Conservation (phyloP, 2,888 invertebrate genomes). For the Luffia ferchaultella region DNA sequence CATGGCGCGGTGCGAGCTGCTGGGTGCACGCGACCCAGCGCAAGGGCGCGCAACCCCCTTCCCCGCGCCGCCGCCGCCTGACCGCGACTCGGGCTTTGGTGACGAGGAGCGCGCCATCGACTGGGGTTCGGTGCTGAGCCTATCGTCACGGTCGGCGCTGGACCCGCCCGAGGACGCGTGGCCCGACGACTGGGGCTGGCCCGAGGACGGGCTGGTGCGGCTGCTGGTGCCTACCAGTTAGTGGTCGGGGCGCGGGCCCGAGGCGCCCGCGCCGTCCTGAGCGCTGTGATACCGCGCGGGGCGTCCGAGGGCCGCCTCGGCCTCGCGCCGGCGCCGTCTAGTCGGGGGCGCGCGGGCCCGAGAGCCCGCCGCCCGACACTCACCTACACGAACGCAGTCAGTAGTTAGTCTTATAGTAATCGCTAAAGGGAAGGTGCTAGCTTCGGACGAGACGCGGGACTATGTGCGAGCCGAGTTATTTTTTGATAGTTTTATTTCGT, state of each 20-base stretch:
- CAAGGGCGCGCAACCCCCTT: conserved; percentile 76
- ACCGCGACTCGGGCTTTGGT: conserved; percentile 79
- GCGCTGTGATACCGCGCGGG: conserved; percentile 54
- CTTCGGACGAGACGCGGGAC: conserved; percentile 65
- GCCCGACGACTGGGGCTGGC: conserved; percentile 69
- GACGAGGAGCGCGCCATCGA: conserved; percentile 86
- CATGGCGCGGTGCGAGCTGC: conserved; percentile 70
- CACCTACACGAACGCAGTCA: conserved; percentile 44
- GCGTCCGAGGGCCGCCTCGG: no score
- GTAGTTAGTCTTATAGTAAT: conserved; percentile 62
- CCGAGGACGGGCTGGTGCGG: conserved; percentile 77
- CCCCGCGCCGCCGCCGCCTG: conserved; percentile 63
- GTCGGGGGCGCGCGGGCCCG: conserved; percentile 38
- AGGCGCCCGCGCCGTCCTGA: conserved; percentile 43
- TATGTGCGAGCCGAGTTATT: conserved; percentile 63
- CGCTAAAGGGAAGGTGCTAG: conserved; percentile 65
- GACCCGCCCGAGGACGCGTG: conserved; percentile 85
- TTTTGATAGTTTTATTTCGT: conserved; percentile 63
- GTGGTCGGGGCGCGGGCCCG: conserved; percentile 60
- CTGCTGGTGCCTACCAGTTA: conserved; percentile 75
- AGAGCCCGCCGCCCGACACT: conserved; percentile 21
- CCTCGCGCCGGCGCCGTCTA: conserved; percentile 32
- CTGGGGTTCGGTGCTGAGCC: conserved; percentile 90
- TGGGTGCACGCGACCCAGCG: conserved; percentile 43
- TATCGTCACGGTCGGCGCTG: conserved; percentile 85